These are phyloP conservation scores for Stratiolaelaps scimitus DNA, from an alignment of 1,140 invertebrate genomes.

Conservation along the genomic window DNA sequence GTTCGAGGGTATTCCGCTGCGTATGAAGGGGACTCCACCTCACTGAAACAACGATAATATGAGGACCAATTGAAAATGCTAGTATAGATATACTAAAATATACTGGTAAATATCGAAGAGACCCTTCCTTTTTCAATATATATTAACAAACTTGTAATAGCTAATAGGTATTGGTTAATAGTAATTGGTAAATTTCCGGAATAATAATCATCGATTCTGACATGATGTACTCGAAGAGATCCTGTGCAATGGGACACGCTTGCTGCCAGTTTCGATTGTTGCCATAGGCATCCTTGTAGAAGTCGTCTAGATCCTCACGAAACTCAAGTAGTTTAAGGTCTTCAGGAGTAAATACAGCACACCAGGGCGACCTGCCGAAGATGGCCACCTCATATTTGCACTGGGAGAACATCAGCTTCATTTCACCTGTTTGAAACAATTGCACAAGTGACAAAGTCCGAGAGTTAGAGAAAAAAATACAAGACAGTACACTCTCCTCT, in stretches of 20 bases:
- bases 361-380: slow-evolving; percentile 34
- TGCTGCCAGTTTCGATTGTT: slow-evolving; percentile 33
- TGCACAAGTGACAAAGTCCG: background rate
- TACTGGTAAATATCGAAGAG: no score
- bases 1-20: background rate
- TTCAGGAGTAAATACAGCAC: slow-evolving; percentile 33
- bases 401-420: slow-evolving; percentile 32
- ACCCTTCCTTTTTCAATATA: no score
- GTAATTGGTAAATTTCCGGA: background rate
- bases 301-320: slow-evolving; percentile 35
- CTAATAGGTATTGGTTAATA: background rate
- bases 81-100: no score
- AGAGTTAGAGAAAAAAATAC: background rate
- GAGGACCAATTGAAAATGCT: no score
- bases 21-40: slow-evolving; percentile 5
- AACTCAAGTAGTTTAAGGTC: slow-evolving; percentile 36
- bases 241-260: slow-evolving; percentile 35
- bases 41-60: background rate
- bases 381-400: slow-evolving; percentile 35
- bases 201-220: slow-evolving; percentile 3
- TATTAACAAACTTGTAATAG: no score
- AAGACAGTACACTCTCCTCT: no score
- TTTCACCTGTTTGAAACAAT: slow-evolving; percentile 19
- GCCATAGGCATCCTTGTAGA: slow-evolving; percentile 36
- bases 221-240: slow-evolving; percentile 33